phyloP scores from a whole-genome alignment of 2,113 vertebrate genomes.

The Neoarius graeffei region DNA sequence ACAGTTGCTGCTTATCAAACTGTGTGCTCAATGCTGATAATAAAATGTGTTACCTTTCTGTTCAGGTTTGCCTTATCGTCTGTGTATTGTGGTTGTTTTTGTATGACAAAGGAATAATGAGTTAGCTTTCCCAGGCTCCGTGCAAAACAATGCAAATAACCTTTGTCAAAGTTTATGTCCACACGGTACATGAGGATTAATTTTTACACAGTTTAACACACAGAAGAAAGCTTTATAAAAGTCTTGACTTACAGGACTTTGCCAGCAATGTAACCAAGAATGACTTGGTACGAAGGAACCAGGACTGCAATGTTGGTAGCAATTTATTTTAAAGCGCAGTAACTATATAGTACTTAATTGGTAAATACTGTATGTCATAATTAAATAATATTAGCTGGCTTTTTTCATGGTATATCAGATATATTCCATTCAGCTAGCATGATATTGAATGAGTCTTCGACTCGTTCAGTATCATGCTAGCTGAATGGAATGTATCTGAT shows the following conservation, averaged over 20 bases:
- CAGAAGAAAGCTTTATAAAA: background rate
- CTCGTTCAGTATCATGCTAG: too few relatives aligned
- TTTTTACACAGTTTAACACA: background rate
- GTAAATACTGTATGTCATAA: background rate
- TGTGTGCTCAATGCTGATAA: constrained; percentile 73
- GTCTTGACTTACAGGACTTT: background rate
- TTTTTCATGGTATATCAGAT: too few relatives aligned
- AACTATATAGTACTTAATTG: background rate
- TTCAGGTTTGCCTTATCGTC: constrained; percentile 40
- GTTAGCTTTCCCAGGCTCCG: constrained; percentile 70
- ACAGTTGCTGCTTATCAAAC: constrained; percentile 81
- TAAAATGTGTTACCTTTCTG: constrained; percentile 70
- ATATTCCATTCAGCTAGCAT: too few relatives aligned
- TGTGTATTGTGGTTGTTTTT: constrained; percentile 27
- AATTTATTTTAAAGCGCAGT: background rate
- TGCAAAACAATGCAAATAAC: constrained; percentile 23
- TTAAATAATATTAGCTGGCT: background rate
- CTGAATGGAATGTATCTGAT: too few relatives aligned
- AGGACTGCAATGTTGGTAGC: background rate
- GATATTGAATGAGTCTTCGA: too few relatives aligned
- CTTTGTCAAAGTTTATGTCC: constrained; percentile 22
- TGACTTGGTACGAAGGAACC: background rate
- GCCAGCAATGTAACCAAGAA: background rate
- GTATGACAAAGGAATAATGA: constrained; percentile 49
- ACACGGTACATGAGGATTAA: background rate